These are phyloP conservation scores for Hyaena hyaena DNA, from an alignment of 2,113 vertebrate species.

Conservation along the genomic window DNA sequence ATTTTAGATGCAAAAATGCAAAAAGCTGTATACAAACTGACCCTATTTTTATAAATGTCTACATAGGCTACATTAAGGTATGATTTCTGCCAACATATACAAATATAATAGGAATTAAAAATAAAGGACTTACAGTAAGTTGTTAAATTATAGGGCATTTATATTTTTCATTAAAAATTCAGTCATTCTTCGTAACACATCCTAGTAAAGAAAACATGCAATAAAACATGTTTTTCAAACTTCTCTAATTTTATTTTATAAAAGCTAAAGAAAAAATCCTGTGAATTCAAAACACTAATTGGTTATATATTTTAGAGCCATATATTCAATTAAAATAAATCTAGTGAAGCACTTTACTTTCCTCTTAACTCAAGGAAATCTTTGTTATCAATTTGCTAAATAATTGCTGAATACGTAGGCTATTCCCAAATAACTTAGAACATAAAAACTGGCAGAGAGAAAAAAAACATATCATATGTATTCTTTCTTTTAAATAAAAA, in stretches of 20 bases:
- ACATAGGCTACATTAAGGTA: not conserved
- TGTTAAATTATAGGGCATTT: not conserved
- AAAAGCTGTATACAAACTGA: not conserved
- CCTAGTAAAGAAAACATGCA: not conserved
- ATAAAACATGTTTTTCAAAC: not conserved
- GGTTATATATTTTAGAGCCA: not conserved
- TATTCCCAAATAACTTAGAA: not conserved
- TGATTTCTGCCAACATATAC: not conserved
- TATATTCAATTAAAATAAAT: constrained; percentile 14
- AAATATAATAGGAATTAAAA: not conserved
- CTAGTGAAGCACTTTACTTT: not conserved
- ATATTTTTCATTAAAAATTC: not conserved
- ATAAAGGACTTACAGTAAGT: not conserved
- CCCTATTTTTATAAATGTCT: not conserved
- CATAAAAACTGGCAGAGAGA: not conserved
- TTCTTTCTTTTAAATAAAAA: too few relatives aligned
- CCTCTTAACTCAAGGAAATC: not conserved
- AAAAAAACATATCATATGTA: not conserved
- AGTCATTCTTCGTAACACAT: not conserved
- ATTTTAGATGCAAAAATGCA: not conserved
- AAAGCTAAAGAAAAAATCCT: not conserved
- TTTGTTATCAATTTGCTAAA: not conserved
- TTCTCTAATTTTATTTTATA: not conserved
- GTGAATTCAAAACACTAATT: not conserved
- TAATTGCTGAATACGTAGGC: not conserved